Evolutionary conservation across 2,888 invertebrate genomes (phyloP), one percentile per base, ranked within the genome.

Genomic region (Tiliacea aurago): DNA sequence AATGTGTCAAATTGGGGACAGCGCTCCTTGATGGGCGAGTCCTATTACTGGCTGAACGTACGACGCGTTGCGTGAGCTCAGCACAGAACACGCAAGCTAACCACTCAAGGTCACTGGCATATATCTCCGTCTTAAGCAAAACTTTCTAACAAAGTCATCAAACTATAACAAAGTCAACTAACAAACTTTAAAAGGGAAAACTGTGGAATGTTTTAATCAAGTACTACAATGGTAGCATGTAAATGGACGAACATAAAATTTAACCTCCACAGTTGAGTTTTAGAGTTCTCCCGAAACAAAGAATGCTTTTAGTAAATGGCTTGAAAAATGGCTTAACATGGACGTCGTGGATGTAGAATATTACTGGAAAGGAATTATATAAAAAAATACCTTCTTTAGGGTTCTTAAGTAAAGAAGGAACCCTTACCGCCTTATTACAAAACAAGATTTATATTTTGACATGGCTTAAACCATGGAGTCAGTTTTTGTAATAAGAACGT

Each of bases 271-370:
- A 77, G 76, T 81, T 78, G 81, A 86, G 71, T 84, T 87, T 86
- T 78, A 85, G 84, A 86, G 83, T 81, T 80, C 74, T 70, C 82
- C 76, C 74, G 77, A 88, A 88, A 90, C 91, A 90, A 91, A 90
- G 89, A 89, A 88, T 83, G 87, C 86, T 87, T 87, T 89, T 84
- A 90, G 85, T 80, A 86, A 90, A 88, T 87, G 75, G 84, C 84
- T 86, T 90, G 88, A 90, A 90, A 90, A 90, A 89, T 89, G 86
- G 87, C 86, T 87, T 87, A 82, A 79, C 85, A 85, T 78, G 73
- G 68, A 76, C 66, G 33, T 7, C 75, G 41, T 6, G 18, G 83
- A 83, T 76, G 9, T 78, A 69, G 2, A 59, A 41, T 23, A 10
- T 13, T 37, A 20, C 86, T 89, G 62, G 88, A 90, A 70, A 11